A percentile compares a stretch with the other conserved stretches of the same genome.
Evolutionary conservation across 2,797 vertebrate species (phyloP).

Genomic region (Stomatorhinus walkeri): DNA sequence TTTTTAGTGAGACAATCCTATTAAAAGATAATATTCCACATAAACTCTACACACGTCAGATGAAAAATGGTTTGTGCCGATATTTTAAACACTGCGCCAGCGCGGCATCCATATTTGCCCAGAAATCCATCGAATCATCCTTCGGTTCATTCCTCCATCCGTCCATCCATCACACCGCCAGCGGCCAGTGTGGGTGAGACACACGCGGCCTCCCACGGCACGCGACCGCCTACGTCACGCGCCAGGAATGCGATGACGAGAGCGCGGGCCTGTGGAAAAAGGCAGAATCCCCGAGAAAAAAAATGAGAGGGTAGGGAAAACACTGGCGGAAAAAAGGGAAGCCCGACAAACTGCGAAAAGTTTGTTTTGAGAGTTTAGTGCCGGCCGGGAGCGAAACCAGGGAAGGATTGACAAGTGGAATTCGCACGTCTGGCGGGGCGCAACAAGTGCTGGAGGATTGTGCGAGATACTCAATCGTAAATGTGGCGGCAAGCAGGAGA

Average conservation of each 20-base stretch:
- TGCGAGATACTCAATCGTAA: not conserved
- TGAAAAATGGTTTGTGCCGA: not conserved
- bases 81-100: not conserved
- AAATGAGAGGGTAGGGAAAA: slow-evolving; percentile 53
- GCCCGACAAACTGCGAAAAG: slow-evolving; percentile 31
- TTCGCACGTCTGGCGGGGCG: not conserved
- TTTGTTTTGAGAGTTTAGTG: not conserved
- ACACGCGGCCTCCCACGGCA: slow-evolving; percentile 14
- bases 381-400: not conserved
- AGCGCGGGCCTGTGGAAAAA: slow-evolving; percentile 49
- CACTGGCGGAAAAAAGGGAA: slow-evolving; percentile 10
- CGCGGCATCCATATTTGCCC: not conserved
- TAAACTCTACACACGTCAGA: not conserved
- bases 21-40: not conserved
- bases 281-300: slow-evolving; percentile 51
- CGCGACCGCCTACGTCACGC: slow-evolving; percentile 51
- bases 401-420: slow-evolving; percentile 7
- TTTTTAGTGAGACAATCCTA: not conserved
- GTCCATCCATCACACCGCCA: not conserved
- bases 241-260: slow-evolving; percentile 48
- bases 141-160: not conserved
- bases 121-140: not conserved
- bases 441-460: slow-evolving; percentile 14
- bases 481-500: not conserved
- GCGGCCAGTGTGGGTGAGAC: not conserved